Percentiles rank a stretch among this genome's conserved stretches.
Evolutionary conservation across 2,113 vertebrate species (phyloP).

Genomic region (Caracal caracal): DNA sequence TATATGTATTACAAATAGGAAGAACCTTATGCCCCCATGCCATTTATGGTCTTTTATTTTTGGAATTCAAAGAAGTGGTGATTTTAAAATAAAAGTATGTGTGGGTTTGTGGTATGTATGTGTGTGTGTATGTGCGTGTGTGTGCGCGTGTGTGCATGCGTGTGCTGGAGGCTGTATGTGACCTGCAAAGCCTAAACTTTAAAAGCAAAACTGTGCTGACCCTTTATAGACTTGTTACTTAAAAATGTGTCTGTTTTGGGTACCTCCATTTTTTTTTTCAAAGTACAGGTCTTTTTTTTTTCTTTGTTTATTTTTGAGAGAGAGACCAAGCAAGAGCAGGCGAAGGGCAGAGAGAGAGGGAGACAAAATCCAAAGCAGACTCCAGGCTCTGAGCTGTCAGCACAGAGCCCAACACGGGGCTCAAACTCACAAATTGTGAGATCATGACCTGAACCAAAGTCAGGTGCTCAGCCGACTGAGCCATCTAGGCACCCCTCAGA

Average conservation of each 20-base stretch:
- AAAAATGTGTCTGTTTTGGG: neutral
- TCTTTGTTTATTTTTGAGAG: too few relatives aligned
- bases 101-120: neutral
- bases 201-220: neutral
- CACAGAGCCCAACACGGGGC: too few relatives aligned
- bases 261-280: neutral
- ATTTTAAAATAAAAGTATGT: conserved; percentile 13
- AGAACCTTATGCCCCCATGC: neutral
- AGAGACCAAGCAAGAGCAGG: too few relatives aligned
- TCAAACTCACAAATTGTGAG: too few relatives aligned
- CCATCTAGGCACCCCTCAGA: too few relatives aligned
- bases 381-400: too few relatives aligned
- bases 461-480: too few relatives aligned
- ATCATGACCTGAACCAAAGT: too few relatives aligned
- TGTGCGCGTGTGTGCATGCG: neutral
- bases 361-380: too few relatives aligned
- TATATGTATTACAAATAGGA: neutral
- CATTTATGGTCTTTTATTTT: conserved; percentile 56
- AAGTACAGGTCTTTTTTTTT: neutral
- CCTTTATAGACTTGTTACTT: neutral
- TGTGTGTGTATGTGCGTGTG: neutral
- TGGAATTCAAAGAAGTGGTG: neutral
- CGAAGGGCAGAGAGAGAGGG: too few relatives aligned
- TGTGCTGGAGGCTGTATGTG: neutral
- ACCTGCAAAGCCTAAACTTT: neutral